Evolutionary conservation across 2,113 vertebrate genomes (phyloP).

Genomic region (Aramus guarauna): DNA sequence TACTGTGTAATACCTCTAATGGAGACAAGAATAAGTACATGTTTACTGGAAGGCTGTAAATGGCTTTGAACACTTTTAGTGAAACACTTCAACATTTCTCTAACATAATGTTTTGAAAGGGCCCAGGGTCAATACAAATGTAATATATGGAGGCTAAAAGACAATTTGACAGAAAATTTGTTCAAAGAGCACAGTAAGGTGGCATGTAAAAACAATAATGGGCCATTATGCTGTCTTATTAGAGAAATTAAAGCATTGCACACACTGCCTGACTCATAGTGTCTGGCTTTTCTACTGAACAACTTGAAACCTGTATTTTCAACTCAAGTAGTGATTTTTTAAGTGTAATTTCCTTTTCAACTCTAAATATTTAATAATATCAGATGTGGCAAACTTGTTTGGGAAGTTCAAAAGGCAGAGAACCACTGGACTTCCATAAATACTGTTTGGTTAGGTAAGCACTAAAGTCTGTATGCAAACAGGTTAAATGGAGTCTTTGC

Average conservation of each 20-base stretch:
- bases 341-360: background rate
- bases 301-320: conserved; percentile 61
- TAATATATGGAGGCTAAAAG: conserved; percentile 73
- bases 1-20: background rate
- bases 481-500: background rate
- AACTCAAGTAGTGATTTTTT: conserved; percentile 42
- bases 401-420: background rate
- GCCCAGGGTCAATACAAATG: conserved; percentile 75
- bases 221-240: conserved; percentile 76
- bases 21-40: conserved; percentile 17
- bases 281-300: conserved; percentile 56
- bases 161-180: conserved; percentile 79
- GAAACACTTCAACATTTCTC: conserved; percentile 67
- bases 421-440: background rate
- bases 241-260: conserved; percentile 73
- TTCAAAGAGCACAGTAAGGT: conserved; percentile 73
- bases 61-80: conserved; percentile 61
- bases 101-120: conserved; percentile 69
- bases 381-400: background rate
- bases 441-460: background rate
- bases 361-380: conserved; percentile 36
- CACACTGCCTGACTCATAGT: conserved; percentile 62
- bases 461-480: background rate
- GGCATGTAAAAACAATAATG: conserved; percentile 76
- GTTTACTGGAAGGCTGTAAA: conserved; percentile 70